Conservation (phyloP, 2,888 invertebrate genomes). For the Coremacera marginata region DNA sequence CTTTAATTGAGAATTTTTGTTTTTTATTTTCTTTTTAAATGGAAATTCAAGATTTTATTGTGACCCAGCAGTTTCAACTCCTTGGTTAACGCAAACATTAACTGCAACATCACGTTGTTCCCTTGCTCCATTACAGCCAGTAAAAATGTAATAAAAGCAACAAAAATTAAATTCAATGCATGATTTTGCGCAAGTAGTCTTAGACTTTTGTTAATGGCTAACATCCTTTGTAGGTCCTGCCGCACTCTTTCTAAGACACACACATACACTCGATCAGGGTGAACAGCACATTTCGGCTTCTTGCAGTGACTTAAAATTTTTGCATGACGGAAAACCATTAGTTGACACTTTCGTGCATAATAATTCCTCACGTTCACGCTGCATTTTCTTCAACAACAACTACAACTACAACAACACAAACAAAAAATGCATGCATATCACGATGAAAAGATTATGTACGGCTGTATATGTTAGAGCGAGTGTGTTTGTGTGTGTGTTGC, state of each 20-base stretch:
- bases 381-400: constrained; percentile 14
- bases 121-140: not conserved
- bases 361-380: constrained; percentile 43
- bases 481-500: not conserved
- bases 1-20: too few relatives aligned
- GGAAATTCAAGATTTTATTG: not conserved
- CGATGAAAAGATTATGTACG: not conserved
- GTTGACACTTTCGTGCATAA: constrained; percentile 53
- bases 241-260: not conserved
- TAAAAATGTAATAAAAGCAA: not conserved
- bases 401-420: not conserved
- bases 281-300: too few relatives aligned
- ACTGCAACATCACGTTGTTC: constrained; percentile 7
- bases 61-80: not conserved
- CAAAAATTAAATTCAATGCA: not conserved
- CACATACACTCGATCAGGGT: not conserved
- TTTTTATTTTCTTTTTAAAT: too few relatives aligned
- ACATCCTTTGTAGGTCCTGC: not conserved
- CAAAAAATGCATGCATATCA: not conserved
- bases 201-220: not conserved
- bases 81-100: not conserved
- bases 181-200: constrained; percentile 6
- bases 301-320: constrained; percentile 12
- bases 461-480: not conserved
- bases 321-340: constrained; percentile 54